These are phyloP conservation scores for Macropus fuliginosus DNA, from an alignment of 2,797 vertebrate genomes.

Conservation along the genomic window DNA sequence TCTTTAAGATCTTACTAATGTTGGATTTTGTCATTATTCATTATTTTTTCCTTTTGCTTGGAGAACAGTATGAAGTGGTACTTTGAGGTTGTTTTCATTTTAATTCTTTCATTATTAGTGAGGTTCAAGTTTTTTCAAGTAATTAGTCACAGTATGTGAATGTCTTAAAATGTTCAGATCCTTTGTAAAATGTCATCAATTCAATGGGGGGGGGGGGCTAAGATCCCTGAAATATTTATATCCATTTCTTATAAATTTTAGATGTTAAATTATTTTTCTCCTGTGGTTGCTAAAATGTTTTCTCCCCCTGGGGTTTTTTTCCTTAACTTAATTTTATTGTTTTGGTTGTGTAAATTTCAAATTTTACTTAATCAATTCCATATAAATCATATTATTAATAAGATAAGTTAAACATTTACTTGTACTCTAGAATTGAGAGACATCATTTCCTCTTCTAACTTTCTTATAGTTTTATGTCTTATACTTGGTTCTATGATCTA, in stretches of 20 bases:
- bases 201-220: not conserved
- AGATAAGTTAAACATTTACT: not conserved
- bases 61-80: not conserved
- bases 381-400: not conserved
- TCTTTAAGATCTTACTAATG: not conserved
- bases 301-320: not conserved
- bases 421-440: not conserved
- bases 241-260: not conserved
- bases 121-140: not conserved
- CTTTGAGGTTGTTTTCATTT: not conserved
- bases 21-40: not conserved
- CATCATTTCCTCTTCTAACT: not conserved
- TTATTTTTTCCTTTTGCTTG: not conserved
- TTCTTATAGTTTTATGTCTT: not conserved
- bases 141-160: not conserved
- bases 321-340: not conserved
- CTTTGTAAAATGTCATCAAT: not conserved
- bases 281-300: not conserved
- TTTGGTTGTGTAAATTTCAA: not conserved
- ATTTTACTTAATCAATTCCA: not conserved
- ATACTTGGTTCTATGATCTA: not conserved
- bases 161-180: not conserved
- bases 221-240: not conserved
- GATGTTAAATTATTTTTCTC: not conserved
- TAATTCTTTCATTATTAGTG: not conserved